Evolutionary conservation across 2,888 invertebrate species (phyloP), one percentile per base, ranked within the genome.

Genomic region (Clunio marinus): DNA sequence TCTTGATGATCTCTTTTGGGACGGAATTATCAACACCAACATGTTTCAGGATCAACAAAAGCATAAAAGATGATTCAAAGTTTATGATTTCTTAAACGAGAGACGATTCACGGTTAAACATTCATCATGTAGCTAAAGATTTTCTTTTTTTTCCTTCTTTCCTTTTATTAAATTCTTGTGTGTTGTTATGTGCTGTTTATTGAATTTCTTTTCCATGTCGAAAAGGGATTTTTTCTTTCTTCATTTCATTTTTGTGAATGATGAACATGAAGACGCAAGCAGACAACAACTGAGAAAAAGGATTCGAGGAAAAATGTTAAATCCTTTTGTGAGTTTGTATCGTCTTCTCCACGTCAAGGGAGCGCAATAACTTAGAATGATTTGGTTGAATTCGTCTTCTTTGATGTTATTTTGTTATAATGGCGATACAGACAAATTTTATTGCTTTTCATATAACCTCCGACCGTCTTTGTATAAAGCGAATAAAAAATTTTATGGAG

Each of bases 401-500:
- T 51, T 51, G 51, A 17, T 22, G 20, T 7, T 51, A 51, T 51
- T 22, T 7, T 13, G 51, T 22, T 22, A n/a, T n/a, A n/a, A n/a
- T n/a, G n/a, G n/a, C n/a, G 5, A 51, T 4, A 20, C 51, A 4
- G 13, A n/a, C 28, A 22, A 46, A 28, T 37, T 57, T 22, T n/a
- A 13, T 20, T 20, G 51, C 35, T 35, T 24, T 27, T 37, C 15
- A n/a, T 60, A 15, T 1, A 46, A 15, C 17, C 22, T 22, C 2
- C 60, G n/a, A 13, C 2, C 5, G 10, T 24, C 1, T 13, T 22
- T 13, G 25, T 24, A 57, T 13, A 57, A n/a, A 15, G 4, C 4
- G 45, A 45, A 17, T 7, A 45, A 15, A 41, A 13, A 62, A n/a
- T 63, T 65, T 66, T 66, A 66, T 66, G 51, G 66, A 51, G 66